Base-by-base conservation (phyloP, 2,797 vertebrate genomes). In the Tympanoctomys barrerae region DNA sequence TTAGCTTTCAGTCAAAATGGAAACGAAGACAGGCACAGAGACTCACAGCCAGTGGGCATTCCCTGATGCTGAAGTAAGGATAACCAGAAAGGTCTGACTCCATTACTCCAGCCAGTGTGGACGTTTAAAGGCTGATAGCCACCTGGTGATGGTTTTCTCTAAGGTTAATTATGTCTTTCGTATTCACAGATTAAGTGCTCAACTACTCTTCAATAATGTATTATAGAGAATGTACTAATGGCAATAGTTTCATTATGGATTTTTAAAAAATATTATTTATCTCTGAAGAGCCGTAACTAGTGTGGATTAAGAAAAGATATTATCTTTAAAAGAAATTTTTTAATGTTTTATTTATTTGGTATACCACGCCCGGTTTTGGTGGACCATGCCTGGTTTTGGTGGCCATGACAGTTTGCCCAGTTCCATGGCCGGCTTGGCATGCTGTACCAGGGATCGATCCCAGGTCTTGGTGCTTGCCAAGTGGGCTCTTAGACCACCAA, bases 1-100 rank as follows among this genome's bases (percentile, higher is more conserved):
- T 97, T 89, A 71, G 39, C 88, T 96, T 33, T 7, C 62, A 85
- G 49, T 49, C 61, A 81, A 95, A 93, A n/a, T 78, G 75, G 83
- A 70, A 66, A 14, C 92, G 64, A 64, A 82, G 13, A 31, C 39
- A 78, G 83, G 84, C 31, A 42, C 18, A 0, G 90, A 11, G 14
- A 83, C 57, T 33, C 28, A 94, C 54, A 96, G 86, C 87, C 78
- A 22, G 39, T 28, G 28, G 79, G 39, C 94, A 36, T 46, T 94
- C 61, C 49, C 79, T 87, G 70, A 39, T 8, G 0, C 68, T 59
- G 16, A 79, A 36, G 57, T 6, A 1, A 89, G 36, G 2, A 79
- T 88, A 14, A 70, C 10, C 13, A 62, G 26, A 70, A 78, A 88
- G 36, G 31, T 13, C 26, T 4, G n/a, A 64, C 85, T 78, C 80